A percentile compares a stretch with the other conserved stretches of the same genome.
phyloP scores from a whole-genome alignment of 35 echinoderm and acorn worm species.

The Anneissia japonica region DNA sequence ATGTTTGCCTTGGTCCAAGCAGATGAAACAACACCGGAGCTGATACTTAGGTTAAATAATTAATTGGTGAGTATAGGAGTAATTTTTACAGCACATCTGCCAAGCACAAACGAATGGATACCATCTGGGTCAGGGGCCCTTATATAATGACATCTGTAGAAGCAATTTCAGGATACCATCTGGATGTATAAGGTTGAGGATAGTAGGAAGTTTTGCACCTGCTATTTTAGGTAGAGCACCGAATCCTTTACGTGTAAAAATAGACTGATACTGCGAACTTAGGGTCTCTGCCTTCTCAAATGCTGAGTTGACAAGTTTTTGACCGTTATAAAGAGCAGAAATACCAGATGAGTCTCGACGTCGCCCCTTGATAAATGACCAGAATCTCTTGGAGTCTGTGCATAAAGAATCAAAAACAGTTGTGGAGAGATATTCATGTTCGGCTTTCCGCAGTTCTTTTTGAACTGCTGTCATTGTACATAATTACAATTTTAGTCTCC shows the following conservation, averaged over 20 bases:
- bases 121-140: background rate
- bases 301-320: conserved; percentile 2
- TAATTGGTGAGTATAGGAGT: background rate
- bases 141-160: background rate
- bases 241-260: background rate
- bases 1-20: background rate
- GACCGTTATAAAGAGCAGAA: background rate
- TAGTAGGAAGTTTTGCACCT: background rate
- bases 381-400: conserved; percentile 4
- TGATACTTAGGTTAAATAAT: background rate
- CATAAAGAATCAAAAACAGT: too few species aligned
- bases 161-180: background rate
- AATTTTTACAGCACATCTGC: background rate
- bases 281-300: background rate
- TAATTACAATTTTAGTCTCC: too few species aligned
- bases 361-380: background rate
- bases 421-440: too few species aligned
- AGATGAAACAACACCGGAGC: background rate
- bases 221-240: background rate
- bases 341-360: background rate
- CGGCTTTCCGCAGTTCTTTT: too few species aligned
- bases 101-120: background rate
- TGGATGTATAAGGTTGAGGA: background rate
- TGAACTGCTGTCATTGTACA: too few species aligned
- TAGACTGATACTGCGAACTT: background rate